phyloP scores from a whole-genome alignment of 2,888 invertebrate genomes.

The Automeris io region DNA sequence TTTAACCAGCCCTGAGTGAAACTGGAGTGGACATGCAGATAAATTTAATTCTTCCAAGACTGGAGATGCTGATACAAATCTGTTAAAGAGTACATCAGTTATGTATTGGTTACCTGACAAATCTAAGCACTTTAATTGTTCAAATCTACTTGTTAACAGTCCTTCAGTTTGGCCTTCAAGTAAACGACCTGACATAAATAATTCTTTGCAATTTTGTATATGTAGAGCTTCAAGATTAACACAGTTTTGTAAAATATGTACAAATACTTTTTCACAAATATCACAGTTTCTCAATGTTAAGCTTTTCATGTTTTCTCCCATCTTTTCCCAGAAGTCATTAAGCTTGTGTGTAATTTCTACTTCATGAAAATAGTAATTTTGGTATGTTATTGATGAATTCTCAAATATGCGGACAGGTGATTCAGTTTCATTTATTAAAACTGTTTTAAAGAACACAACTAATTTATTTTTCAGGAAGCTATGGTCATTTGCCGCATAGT shows the following conservation, averaged over 20 bases:
- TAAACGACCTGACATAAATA: slow-evolving; percentile 85
- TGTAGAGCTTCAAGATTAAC: slow-evolving; percentile 76
- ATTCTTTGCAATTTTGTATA: slow-evolving; percentile 80
- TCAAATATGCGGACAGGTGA: slow-evolving; percentile 57
- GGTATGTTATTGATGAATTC: slow-evolving; percentile 57
- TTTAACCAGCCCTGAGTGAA: slow-evolving; percentile 81
- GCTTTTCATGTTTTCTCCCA: slow-evolving; percentile 74
- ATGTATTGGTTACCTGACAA: slow-evolving; percentile 83
- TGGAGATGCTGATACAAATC: slow-evolving; percentile 79
- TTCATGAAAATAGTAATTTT: slow-evolving; percentile 72
- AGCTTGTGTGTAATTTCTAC: slow-evolving; percentile 71
- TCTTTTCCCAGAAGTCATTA: slow-evolving; percentile 74
- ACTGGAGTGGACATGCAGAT: slow-evolving; percentile 82
- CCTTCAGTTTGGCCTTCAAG: slow-evolving; percentile 78
- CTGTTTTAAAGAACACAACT: slow-evolving; percentile 62
- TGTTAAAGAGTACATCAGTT: slow-evolving; percentile 83
- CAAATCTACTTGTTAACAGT: slow-evolving; percentile 56
- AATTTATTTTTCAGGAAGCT: slow-evolving; percentile 74
- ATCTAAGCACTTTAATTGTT: slow-evolving; percentile 76
- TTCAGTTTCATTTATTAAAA: slow-evolving; percentile 50
- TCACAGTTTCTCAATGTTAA: slow-evolving; percentile 78
- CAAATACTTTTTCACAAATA: slow-evolving; percentile 79
- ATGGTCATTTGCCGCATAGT: slow-evolving; percentile 80
- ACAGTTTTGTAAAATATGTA: slow-evolving; percentile 75
- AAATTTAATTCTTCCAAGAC: slow-evolving; percentile 79